A percentile compares a stretch with the other conserved stretches of the same genome.
Evolutionary conservation across 2,113 vertebrate species (phyloP).

Genomic region (Myotis davidii): DNA sequence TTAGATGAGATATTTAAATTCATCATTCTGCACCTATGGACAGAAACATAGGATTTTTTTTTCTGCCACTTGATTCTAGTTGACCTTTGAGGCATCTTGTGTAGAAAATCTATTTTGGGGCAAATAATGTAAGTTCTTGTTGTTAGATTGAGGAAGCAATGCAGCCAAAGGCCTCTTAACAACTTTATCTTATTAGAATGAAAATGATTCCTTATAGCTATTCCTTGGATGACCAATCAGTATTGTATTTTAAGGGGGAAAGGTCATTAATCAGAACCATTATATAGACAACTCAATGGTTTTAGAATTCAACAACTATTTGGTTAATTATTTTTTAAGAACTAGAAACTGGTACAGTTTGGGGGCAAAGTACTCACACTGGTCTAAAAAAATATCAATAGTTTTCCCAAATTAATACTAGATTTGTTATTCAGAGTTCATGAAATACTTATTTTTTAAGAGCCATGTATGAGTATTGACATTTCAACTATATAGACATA

Average conservation of each 20-base stretch:
- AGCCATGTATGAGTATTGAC: slow-evolving; percentile 73
- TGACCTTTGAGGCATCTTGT: background rate
- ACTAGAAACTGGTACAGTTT: slow-evolving; percentile 32
- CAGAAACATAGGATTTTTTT: background rate
- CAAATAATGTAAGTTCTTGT: background rate
- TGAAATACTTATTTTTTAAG: slow-evolving; percentile 72
- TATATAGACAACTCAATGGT: slow-evolving; percentile 2
- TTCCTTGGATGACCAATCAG: background rate
- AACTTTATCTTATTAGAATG: slow-evolving; percentile 29
- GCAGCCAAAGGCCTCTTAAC: background rate
- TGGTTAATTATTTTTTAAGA: slow-evolving; percentile 50
- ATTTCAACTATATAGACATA: slow-evolving; percentile 77
- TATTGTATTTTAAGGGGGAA: slow-evolving; percentile 34
- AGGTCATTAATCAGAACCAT: slow-evolving; percentile 36
- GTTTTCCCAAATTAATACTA: slow-evolving; percentile 66
- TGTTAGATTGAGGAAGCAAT: slow-evolving; percentile 14
- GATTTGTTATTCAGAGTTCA: slow-evolving; percentile 56
- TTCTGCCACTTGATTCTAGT: background rate
- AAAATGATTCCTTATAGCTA: background rate
- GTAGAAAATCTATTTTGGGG: background rate
- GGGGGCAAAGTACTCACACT: background rate
- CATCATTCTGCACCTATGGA: background rate
- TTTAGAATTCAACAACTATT: slow-evolving; percentile 62
- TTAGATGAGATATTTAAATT: slow-evolving; percentile 5
- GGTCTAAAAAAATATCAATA: slow-evolving; percentile 65